Percentiles rank a stretch among this genome's conserved stretches.
phyloP scores from a whole-genome alignment of 2,113 vertebrate species.

The Centropristis striata region DNA sequence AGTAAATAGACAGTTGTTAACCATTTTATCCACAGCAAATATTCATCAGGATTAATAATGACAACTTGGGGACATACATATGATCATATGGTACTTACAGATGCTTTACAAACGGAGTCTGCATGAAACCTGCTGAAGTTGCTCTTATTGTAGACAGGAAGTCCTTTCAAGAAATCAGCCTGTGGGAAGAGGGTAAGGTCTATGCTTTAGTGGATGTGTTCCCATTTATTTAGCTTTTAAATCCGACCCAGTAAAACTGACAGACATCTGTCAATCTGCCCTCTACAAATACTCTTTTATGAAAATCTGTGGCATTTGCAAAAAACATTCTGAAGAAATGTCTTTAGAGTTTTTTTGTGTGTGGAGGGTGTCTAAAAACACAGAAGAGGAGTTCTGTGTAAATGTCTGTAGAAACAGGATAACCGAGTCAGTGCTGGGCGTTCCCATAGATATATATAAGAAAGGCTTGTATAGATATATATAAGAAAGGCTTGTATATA shows the following conservation, averaged over 20 bases:
- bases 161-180: conserved; percentile 98
- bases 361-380: not conserved
- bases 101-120: conserved; percentile 98
- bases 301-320: not conserved
- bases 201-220: not conserved
- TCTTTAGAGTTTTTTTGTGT: too few species aligned
- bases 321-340: too few species aligned
- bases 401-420: not conserved
- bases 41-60: not conserved
- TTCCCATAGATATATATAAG: too few species aligned
- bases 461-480: too few species aligned
- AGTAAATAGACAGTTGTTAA: not conserved
- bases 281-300: not conserved
- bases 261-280: not conserved
- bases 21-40: not conserved
- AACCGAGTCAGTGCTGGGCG: conserved; percentile 43
- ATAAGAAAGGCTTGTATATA: too few species aligned
- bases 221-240: not conserved
- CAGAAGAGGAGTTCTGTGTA: not conserved
- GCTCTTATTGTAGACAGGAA: conserved; percentile 98
- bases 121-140: conserved; percentile 99
- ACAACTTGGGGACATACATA: not conserved
- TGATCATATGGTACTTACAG: conserved; percentile 85
- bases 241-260: not conserved
- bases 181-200: conserved; percentile 65